Evolutionary conservation across 1,140 invertebrate species (phyloP), one percentile per base, ranked within the genome.

Genomic region (Gryllus bimaculatus): DNA sequence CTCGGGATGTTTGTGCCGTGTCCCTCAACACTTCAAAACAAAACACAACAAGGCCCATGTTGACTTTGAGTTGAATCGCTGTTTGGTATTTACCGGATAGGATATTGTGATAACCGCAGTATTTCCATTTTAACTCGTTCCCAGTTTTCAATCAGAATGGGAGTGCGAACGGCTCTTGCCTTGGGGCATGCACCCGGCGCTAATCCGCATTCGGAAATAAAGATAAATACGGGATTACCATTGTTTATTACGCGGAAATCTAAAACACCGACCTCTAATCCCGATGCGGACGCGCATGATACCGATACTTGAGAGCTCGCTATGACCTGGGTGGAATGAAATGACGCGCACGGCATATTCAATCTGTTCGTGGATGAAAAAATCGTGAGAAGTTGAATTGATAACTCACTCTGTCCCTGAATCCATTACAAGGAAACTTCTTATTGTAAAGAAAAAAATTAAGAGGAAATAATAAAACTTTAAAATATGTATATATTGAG

Each of bases 51-150:
- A 18, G 10, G 54, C 18, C 54, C 54, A 66, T 66, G 54, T 66
- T 66, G 54, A 66, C 54, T 66, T 66, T 66, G 54, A 66, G 54
- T 66, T 66, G 54, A 66, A 66, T 66, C 54, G 54, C 54, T 66
- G 54, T 66, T 66, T 66, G 54, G 54, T 66, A 66, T 66, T 66
- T 66, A 66, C 54, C 10, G 54, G 54, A 66, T 66, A 66, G 54
- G 54, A 66, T 66, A 66, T 66, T 66, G 54, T 66, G 54, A 66
- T 66, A 66, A 66, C 54, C 54, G 54, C 54, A 66, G 54, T 66
- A 66, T 66, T 66, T 66, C 54, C 54, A 66, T 66, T 66, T 66
- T 66, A 66, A 66, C 54, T 66, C 54, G 54, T 66, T 66, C 54
- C 54, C 54, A 66, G 54, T 66, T 66, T 66, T 66, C 54, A 66